Evolutionary conservation across 2,797 vertebrate species (phyloP).

Genomic region (Halcyon smyrnensis): DNA sequence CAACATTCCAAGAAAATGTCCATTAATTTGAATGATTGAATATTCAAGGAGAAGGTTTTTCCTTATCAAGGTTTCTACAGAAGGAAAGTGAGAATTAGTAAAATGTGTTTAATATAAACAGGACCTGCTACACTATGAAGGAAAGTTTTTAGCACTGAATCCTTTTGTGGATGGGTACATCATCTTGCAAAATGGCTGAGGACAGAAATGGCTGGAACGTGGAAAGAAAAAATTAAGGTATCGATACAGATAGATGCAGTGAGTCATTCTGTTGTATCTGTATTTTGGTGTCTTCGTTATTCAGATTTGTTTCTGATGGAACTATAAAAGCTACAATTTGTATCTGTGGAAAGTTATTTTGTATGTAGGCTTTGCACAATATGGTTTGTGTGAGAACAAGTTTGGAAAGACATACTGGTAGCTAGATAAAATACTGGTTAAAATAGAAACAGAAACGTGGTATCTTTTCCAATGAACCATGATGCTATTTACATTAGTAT

Average conservation of each 20-base stretch:
- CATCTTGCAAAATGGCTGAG: not conserved
- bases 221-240: not conserved
- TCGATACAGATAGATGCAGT: not conserved
- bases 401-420: not conserved
- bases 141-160: not conserved
- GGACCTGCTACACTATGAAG: constrained; percentile 6
- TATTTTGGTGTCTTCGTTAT: not conserved
- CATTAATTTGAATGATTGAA: constrained; percentile 68
- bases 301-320: not conserved
- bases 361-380: not conserved
- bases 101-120: constrained; percentile 52
- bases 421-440: not conserved
- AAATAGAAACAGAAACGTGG: not conserved
- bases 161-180: not conserved
- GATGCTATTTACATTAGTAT: not conserved
- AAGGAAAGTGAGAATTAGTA: constrained; percentile 68
- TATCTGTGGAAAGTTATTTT: not conserved
- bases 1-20: constrained; percentile 65
- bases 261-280: not conserved
- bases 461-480: not conserved
- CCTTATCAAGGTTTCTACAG: constrained; percentile 75
- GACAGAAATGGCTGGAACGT: not conserved
- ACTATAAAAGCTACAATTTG: not conserved
- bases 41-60: constrained; percentile 62
- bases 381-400: not conserved